Percentiles rank a stretch among this genome's conserved stretches.
Conservation (phyloP, 2,113 vertebrate species). For the Patagioenas fasciata region DNA sequence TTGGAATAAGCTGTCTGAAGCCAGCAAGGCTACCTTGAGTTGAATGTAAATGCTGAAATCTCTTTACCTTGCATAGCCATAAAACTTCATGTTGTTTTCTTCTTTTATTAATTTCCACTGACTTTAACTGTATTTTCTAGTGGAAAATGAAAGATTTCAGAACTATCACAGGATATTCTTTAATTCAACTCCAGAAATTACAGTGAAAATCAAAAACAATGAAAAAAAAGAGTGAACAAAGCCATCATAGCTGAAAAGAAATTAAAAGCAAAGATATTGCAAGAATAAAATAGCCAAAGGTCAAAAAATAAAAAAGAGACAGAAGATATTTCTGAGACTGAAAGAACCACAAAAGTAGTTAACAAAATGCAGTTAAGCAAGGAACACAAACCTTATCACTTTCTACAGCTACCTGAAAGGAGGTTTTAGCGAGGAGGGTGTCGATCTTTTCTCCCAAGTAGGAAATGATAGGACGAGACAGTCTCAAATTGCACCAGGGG, state of each 20-base stretch:
- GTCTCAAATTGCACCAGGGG: too few relatives aligned
- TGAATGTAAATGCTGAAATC: neutral
- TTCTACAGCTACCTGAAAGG: too few relatives aligned
- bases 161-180: neutral
- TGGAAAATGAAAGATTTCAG: neutral
- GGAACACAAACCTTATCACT: neutral
- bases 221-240: neutral
- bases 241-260: neutral
- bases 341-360: neutral
- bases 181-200: neutral
- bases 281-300: neutral
- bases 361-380: conserved; percentile 2
- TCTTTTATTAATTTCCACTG: neutral
- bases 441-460: too few relatives aligned
- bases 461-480: too few relatives aligned
- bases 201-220: neutral
- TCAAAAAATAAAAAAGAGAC: neutral
- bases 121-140: neutral
- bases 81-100: neutral
- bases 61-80: neutral
- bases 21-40: neutral
- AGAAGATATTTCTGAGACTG: neutral
- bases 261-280: neutral
- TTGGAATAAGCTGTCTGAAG: neutral
- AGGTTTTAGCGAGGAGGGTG: too few relatives aligned